A percentile compares a stretch with the other conserved stretches of the same genome.
These are phyloP conservation scores for Megaceryle alcyon DNA, from an alignment of 2,797 vertebrate species.

Conservation along the genomic window DNA sequence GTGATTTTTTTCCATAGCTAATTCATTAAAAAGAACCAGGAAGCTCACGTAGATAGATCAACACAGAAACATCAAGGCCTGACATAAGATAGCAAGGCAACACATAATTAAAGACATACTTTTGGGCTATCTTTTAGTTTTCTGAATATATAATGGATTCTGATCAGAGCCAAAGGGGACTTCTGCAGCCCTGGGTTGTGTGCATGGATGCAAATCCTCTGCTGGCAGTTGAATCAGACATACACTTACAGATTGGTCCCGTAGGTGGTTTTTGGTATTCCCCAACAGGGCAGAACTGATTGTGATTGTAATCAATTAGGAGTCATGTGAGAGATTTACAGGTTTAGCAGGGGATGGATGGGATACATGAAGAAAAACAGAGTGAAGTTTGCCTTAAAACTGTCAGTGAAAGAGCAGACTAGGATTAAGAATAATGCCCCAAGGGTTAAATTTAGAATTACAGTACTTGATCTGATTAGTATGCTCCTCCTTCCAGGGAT, in stretches of 20 bases:
- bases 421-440: not conserved
- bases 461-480: slow-evolving; percentile 18
- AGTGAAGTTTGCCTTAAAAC: not conserved
- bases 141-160: slow-evolving; percentile 18
- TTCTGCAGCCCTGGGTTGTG: not conserved
- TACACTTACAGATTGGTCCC: not conserved
- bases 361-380: not conserved
- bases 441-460: not conserved
- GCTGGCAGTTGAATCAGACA: not conserved
- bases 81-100: slow-evolving; percentile 67
- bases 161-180: slow-evolving; percentile 15
- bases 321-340: not conserved
- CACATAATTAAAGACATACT: slow-evolving; percentile 72
- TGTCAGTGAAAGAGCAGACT: not conserved
- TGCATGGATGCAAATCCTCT: slow-evolving; percentile 24
- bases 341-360: not conserved
- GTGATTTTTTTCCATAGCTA: slow-evolving; percentile 71
- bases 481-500: not conserved
- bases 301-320: not conserved
- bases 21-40: slow-evolving; percentile 73
- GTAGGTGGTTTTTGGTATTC: not conserved
- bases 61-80: slow-evolving; percentile 72
- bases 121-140: slow-evolving; percentile 62
- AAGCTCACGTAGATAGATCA: slow-evolving; percentile 74
- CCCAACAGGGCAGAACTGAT: not conserved